Evolutionary conservation across 2,888 invertebrate genomes (phyloP).

Genomic region (Hirudinaria manillensis): DNA sequence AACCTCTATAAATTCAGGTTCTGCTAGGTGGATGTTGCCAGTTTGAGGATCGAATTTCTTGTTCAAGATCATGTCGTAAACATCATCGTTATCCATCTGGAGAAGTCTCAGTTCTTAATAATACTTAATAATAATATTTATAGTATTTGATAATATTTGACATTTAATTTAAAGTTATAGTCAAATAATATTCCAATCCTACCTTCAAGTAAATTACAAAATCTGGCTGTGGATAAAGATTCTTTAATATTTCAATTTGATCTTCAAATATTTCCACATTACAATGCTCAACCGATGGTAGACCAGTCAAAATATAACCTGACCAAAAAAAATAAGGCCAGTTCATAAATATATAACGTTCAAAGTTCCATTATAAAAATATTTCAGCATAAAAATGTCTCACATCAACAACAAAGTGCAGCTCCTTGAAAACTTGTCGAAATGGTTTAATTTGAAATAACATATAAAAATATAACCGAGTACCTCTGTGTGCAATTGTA

Average conservation of each 20-base stretch:
- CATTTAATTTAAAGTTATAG: too few relatives aligned
- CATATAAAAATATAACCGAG: too few relatives aligned
- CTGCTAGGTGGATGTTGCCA: neutral
- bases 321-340: neutral
- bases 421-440: too few relatives aligned
- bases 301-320: conserved; percentile 20
- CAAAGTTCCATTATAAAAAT: too few relatives aligned
- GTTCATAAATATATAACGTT: too few relatives aligned
- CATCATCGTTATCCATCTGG: conserved; percentile 10
- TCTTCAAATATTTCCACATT: neutral
- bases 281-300: neutral
- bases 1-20: too few relatives aligned
- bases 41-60: conserved; percentile 1
- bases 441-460: too few relatives aligned
- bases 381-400: too few relatives aligned
- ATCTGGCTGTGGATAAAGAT: conserved; percentile 14
- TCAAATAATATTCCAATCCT: neutral
- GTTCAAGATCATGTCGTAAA: neutral
- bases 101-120: neutral
- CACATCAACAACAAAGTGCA: too few relatives aligned
- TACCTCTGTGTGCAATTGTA: too few relatives aligned
- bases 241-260: neutral
- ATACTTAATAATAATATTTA: neutral
- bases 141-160: neutral
- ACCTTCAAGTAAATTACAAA: conserved; percentile 17